Conservation (phyloP, 2,797 vertebrate species). For the Pogonophryne albipinna region DNA sequence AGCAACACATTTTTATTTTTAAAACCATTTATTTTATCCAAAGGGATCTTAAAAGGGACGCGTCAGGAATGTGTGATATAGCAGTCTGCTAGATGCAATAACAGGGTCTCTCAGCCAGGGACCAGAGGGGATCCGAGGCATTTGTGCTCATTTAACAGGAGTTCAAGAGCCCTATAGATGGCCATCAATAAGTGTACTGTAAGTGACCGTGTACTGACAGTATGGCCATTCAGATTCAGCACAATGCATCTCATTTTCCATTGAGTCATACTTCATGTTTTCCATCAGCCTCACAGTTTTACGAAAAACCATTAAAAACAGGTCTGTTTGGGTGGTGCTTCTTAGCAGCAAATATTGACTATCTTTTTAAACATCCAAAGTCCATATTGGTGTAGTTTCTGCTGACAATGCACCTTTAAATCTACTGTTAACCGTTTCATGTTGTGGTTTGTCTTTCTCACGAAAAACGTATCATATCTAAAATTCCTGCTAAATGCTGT, state of each 20-base stretch:
- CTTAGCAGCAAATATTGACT: background rate
- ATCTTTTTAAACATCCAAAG: too few species aligned
- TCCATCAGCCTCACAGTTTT: slow-evolving; percentile 3
- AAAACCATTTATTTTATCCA: background rate
- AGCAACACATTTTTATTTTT: background rate
- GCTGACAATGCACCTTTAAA: too few species aligned
- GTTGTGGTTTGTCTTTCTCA: too few species aligned
- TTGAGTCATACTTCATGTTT: slow-evolving; percentile 6
- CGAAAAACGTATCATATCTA: too few species aligned
- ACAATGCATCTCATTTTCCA: slow-evolving; percentile 1
- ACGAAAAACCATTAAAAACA: background rate
- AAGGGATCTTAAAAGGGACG: background rate
- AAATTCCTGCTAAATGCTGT: too few species aligned
- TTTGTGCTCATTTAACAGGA: background rate
- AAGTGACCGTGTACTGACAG: slow-evolving; percentile 9
- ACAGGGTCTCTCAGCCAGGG: background rate
- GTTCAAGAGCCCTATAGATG: background rate
- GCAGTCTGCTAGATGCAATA: background rate
- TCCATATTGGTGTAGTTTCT: too few species aligned
- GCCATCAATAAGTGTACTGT: background rate
- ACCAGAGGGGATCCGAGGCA: slow-evolving; percentile 1
- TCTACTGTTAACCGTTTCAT: too few species aligned
- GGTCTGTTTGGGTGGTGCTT: slow-evolving; percentile 1
- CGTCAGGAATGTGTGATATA: background rate
- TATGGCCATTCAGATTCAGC: slow-evolving; percentile 17